Base-by-base conservation (phyloP, 2,113 vertebrate genomes). In the Cottus gobio region DNA sequence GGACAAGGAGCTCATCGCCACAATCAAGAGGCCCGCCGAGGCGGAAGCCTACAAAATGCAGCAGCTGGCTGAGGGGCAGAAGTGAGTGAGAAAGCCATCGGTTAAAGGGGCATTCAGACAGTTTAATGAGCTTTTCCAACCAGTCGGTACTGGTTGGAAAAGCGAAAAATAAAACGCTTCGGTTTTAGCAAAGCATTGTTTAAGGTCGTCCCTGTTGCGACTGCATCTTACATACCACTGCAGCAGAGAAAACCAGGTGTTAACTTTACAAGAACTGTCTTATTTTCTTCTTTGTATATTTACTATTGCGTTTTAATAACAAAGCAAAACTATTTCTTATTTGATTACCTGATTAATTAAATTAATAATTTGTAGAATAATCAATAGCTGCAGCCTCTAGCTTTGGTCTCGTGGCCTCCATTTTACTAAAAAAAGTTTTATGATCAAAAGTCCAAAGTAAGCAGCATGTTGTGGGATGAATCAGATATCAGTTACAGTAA, bases 11-110 rank as follows among this genome's bases (percentile, higher is more conserved):
- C 96, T 99, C 48, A 94, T 95, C 0, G 96, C 97, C 79, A 97
- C 91, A 0, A 93, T 99, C 67, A 96, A 94, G 91, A 94, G 95
- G 74, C 98, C 98, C 0, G 97, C 97, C 0, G 97, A 99, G 91
- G 98, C 97, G 0, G 96, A 99, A 77, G 97, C 97, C n/a, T 97
- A 96, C 85, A 96, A 95, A 16, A 96, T 99, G 76, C 93, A 97
- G 94, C 96, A 99, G 95, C 94, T 99, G 7, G 97, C 98, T 0
- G 96, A 98, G 89, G 98, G 98, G 0, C 93, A 96, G 11, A 98
- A 99, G 98, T 98, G 87, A 95, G 96, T 71, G 2, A 71, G 11
- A 67, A 56, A 20, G 22, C 5, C 18, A 5, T 36, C 20, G 0
- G n/a, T 8, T 24, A 22, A 39, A 46, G n/a, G 7, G 8, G 15